Conservation (phyloP, 1,140 invertebrate species). For the Lepeophtheirus salmonis region DNA sequence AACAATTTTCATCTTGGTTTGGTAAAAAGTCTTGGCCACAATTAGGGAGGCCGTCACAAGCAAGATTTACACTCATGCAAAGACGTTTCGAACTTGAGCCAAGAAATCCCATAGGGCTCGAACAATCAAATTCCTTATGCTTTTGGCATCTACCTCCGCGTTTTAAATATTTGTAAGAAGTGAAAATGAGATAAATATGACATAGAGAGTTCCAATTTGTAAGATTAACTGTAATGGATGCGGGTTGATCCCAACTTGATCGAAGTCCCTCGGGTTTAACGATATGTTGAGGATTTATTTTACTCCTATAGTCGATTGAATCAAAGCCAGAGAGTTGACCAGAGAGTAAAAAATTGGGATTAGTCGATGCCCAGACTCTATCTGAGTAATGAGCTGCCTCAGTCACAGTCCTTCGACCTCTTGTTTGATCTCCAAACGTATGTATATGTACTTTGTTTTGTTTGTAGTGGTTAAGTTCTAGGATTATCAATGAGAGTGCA, state of each 20-base stretch:
- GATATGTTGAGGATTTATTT: slow-evolving; percentile 9
- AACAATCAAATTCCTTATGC: slow-evolving; percentile 15
- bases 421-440: background rate
- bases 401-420: background rate
- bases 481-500: slow-evolving; percentile 10
- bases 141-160: slow-evolving; percentile 12
- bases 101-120: background rate
- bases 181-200: slow-evolving; percentile 13
- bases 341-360: slow-evolving; percentile 11
- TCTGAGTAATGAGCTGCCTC: slow-evolving; percentile 10
- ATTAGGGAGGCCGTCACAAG: slow-evolving; percentile 16
- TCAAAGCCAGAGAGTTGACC: slow-evolving; percentile 12
- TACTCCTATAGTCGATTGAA: slow-evolving; percentile 4
- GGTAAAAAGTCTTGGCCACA: slow-evolving; percentile 14
- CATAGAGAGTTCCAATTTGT: slow-evolving; percentile 2
- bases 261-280: slow-evolving; percentile 10
- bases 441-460: background rate
- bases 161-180: slow-evolving; percentile 15
- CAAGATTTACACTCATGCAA: slow-evolving; percentile 14
- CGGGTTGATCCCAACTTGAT: slow-evolving; percentile 9
- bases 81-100: slow-evolving; percentile 2
- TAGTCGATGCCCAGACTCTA: slow-evolving; percentile 1
- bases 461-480: background rate
- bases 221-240: slow-evolving; percentile 6
- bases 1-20: slow-evolving; percentile 17